Conservation (phyloP, 2,113 vertebrate species). For the Cavia aperea region DNA sequence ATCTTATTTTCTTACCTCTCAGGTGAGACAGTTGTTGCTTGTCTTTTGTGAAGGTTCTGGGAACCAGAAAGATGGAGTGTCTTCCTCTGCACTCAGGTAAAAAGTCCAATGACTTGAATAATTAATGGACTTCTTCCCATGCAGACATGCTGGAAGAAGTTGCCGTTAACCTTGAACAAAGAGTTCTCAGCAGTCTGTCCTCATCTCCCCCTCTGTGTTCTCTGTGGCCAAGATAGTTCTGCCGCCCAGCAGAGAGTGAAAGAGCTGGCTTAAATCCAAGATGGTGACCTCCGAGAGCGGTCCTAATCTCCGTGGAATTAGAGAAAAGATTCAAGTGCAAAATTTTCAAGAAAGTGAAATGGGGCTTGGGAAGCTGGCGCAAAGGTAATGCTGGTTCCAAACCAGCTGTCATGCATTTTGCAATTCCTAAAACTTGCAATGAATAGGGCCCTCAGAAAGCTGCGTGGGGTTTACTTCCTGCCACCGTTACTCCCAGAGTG, state of each 20-base stretch:
- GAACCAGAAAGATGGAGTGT: neutral
- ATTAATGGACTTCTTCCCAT: neutral
- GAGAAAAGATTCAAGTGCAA: neutral
- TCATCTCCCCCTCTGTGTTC: neutral
- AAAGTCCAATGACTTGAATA: neutral
- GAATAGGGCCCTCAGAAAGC: neutral
- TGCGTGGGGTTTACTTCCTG: neutral
- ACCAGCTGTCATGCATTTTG: neutral
- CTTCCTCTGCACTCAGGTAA: neutral
- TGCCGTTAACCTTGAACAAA: neutral
- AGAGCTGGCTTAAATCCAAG: neutral
- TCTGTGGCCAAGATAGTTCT: neutral
- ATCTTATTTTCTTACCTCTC: neutral
- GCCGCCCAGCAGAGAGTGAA: neutral
- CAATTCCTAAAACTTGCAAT: neutral
- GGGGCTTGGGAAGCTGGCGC: neutral
- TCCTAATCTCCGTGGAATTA: slow-evolving; percentile 27
- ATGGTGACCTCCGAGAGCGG: neutral
- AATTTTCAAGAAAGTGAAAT: neutral
- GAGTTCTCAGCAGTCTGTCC: neutral
- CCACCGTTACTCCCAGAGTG: neutral
- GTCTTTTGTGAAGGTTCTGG: neutral
- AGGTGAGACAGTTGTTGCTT: neutral
- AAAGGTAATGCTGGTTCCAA: neutral
- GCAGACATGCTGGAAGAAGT: neutral